Base-by-base conservation (phyloP, 2,888 invertebrate species). In the Norana najaformis region DNA sequence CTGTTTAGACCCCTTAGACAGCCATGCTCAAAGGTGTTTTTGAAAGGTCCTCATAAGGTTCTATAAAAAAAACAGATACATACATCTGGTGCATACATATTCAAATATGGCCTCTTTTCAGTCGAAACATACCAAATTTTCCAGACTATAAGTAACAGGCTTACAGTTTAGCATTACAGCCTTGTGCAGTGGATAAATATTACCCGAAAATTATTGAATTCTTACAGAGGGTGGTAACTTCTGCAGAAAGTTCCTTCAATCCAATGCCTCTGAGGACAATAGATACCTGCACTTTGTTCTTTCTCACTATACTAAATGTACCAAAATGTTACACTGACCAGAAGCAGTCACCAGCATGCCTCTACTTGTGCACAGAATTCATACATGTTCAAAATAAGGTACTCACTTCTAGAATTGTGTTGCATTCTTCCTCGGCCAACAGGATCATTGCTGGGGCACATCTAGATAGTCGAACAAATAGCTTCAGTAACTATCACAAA, bases 361-460 rank as follows among this genome's bases (percentile, higher is more conserved):
- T 23, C 53, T 30, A 30, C 69, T 13, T n/a, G 69, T 69, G 1
- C n/a, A 69, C n/a, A 69, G 69, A 69, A 69, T n/a, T n/a, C 30
- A n/a, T 69, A 69, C 1, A 23, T 69, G 69, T n/a, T n/a, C 1
- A n/a, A 13, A 69, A 0, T n/a, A 69, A 69, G n/a, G 69, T n/a
- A 92, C 93, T 92, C 90, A 95, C 95, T 94, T 99, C 98, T 16
- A 96, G 94, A 92, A 99, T 98, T 36, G 98, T 98, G 91, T 97
- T 97, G 53, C 98, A 97, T 95, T 99, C 98, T 95, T 99, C 99
- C 95, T 99, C 99, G 6, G 99, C 99, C 83, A 99, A 95, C 92
- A 99, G 96, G 93, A 99, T 98, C 94, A 98, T 97, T 37, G 99
- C 99, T 39, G 98, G 97, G 0, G 98, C 98, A 96, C 98, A 99